Evolutionary conservation across 2,113 vertebrate genomes (phyloP).

Genomic region (Glareola pratincola): DNA sequence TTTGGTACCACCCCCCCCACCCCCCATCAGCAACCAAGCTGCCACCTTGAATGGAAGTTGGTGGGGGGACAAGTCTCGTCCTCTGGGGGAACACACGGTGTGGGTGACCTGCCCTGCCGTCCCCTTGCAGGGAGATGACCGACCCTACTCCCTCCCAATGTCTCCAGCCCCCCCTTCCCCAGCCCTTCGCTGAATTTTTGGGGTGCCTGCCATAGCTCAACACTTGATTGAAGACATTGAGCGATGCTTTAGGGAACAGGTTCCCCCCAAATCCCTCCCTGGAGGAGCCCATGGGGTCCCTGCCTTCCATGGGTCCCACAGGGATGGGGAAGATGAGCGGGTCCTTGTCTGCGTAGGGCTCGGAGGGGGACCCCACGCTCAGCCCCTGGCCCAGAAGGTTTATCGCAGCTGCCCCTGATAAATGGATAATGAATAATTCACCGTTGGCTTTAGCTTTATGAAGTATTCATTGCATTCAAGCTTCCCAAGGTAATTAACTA

Average conservation of each 20-base stretch:
- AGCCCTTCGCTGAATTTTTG: neutral
- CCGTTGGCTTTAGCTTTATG: slow-evolving; percentile 43
- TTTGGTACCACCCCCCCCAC: fast-evolving
- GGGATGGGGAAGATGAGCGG: fast-evolving
- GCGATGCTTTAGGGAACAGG: neutral
- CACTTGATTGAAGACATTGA: fast-evolving
- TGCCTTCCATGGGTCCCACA: neutral
- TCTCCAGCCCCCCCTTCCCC: neutral
- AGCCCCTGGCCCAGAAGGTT: neutral
- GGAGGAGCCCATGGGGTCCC: fast-evolving
- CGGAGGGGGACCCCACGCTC: neutral
- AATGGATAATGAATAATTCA: slow-evolving; percentile 50
- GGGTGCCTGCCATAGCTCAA: neutral
- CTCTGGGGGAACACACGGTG: fast-evolving
- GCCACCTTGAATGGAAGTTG: neutral
- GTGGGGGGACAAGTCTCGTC: fast-evolving
- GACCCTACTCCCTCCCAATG: fast-evolving
- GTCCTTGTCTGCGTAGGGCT: neutral
- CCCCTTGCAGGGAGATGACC: too few species aligned
- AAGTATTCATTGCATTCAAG: slow-evolving; percentile 7
- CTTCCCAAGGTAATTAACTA: slow-evolving; percentile 35
- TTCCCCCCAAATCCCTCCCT: neutral
- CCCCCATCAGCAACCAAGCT: neutral
- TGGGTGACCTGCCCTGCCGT: fast-evolving
- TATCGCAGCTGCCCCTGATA: neutral